phyloP scores from a whole-genome alignment of 2,113 vertebrate genomes.

The human (Homo sapiens) region DNA sequence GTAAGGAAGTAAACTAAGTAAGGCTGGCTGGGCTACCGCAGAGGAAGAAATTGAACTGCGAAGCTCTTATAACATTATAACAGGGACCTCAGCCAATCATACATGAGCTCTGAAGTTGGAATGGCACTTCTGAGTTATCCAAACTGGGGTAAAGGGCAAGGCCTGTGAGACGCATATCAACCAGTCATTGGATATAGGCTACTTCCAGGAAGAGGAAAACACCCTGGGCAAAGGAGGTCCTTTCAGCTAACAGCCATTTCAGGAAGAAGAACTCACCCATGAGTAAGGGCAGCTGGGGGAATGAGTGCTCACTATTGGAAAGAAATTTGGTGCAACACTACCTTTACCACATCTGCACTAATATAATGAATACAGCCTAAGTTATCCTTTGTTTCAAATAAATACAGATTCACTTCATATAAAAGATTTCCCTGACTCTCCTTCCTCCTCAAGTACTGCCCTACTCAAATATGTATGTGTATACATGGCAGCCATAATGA shows the following conservation, averaged over 20 bases:
- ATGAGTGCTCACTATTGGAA: background rate
- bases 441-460: background rate
- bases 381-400: background rate
- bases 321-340: background rate
- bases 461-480: background rate
- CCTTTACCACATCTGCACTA: background rate
- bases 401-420: background rate
- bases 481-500: background rate
- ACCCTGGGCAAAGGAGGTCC: background rate
- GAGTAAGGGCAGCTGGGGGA: background rate
- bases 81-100: background rate
- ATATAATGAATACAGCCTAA: background rate
- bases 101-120: background rate
- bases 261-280: background rate
- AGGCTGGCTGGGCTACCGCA: background rate
- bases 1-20: background rate
- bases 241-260: background rate
- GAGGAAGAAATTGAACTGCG: background rate
- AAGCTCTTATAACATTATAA: background rate
- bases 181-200: background rate
- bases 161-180: background rate
- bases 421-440: background rate
- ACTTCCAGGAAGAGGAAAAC: background rate
- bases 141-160: background rate
- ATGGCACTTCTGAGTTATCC: background rate